A percentile compares a stretch with the other conserved stretches of the same genome.
Evolutionary conservation across 2,797 vertebrate genomes (phyloP).

Genomic region (Thunnus albacares): DNA sequence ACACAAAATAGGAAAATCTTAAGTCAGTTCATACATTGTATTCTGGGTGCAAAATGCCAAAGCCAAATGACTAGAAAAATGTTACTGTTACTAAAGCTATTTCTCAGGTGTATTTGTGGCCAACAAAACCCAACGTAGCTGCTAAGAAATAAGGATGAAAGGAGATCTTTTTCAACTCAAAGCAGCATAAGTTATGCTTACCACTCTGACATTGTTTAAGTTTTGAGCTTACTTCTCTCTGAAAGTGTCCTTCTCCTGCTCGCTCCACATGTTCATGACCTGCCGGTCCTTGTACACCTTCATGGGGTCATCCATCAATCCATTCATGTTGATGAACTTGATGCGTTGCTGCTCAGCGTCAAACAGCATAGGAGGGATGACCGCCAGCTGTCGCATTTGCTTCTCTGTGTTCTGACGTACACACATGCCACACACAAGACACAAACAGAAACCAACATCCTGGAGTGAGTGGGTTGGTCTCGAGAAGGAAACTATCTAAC

Average conservation of each 20-base stretch:
- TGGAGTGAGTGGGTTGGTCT: slow-evolving; percentile 48
- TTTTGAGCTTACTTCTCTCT: slow-evolving; percentile 94
- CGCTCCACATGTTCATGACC: slow-evolving; percentile 99
- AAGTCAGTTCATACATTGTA: background rate
- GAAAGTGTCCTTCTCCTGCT: slow-evolving; percentile 98
- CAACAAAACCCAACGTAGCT: background rate
- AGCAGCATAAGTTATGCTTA: background rate
- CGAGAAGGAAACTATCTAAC: slow-evolving; percentile 37
- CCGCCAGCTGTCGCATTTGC: slow-evolving; percentile 98
- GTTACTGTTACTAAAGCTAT: background rate
- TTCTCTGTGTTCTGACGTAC: slow-evolving; percentile 79
- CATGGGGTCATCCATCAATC: slow-evolving; percentile 98
- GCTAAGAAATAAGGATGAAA: background rate
- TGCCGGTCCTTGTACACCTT: slow-evolving; percentile 98
- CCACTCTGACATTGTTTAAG: background rate
- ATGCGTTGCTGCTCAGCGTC: slow-evolving; percentile 97
- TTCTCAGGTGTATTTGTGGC: background rate
- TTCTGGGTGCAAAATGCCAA: background rate
- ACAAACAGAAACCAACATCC: slow-evolving; percentile 49
- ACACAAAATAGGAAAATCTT: background rate
- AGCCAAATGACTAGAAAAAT: background rate
- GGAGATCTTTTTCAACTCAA: background rate
- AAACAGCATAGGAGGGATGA: slow-evolving; percentile 99
- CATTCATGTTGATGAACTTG: slow-evolving; percentile 99
- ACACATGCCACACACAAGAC: slow-evolving; percentile 34